Base-by-base conservation (phyloP, 2,888 invertebrate genomes). In the Matsumyia berberina region DNA sequence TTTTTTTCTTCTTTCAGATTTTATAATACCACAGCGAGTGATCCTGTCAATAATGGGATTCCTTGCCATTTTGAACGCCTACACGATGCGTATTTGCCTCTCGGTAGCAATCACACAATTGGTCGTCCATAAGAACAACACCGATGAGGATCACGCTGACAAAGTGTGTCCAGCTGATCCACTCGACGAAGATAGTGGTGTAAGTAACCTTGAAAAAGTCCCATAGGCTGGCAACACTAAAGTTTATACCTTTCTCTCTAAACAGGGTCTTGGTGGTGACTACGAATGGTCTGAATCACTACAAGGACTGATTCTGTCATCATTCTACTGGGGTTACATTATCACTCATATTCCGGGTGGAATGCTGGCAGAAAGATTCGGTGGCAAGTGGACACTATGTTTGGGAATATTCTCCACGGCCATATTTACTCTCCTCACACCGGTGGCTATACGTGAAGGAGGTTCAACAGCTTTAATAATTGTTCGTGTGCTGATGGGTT, bases 321-420 rank as follows among this genome's bases (percentile, higher is more conserved):
- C 96, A 0, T 97, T 97, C 91, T 97, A 96, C 92, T 96, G 96
- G 93, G 97, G 97, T 1, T 97, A 97, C 91, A 94, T 97, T 0
- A 78, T 96, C 0, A 96, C 96, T 0, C 97, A 97, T 89, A 90
- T 97, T 31, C 97, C 97, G 0, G 97, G 97, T 51, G 97, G 97
- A 69, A 92, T 95, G 64, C 89, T 97, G 39, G 95, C 97, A 0
- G 96, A 96, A 88, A 94, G 94, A 86, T 96, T 96, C 86, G 97
- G 97, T 17, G 97, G 97, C 12, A 97, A 97, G 90, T 95, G 96
- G 92, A 94, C 96, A 0, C 93, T 97, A 33, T 96, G 96, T 0
- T 92, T 96, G 67, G 97, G 97, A 46, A 95, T 97, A 17, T 92
- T 97, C 0, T 95, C 95, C 9, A 97, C 97, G 0, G 97, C 96